Base-by-base conservation (phyloP, 2,888 invertebrate genomes). In the Dryadula phaetusa region DNA sequence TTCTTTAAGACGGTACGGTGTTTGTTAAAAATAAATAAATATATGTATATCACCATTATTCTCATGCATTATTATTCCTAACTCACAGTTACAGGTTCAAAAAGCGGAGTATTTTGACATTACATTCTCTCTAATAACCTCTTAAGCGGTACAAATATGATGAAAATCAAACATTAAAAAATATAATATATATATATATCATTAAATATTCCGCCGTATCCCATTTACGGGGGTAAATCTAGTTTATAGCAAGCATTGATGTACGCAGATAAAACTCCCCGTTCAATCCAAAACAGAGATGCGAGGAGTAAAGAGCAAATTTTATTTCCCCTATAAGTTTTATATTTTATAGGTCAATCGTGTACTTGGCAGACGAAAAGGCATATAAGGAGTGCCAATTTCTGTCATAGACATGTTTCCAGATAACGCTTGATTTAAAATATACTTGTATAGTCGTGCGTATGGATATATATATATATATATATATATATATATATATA, bases 341-440 rank as follows among this genome's bases (percentile, higher is more conserved):
- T 63, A 42, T 66, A 70, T 72, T 72, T 68, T 68, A 72, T 72
- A 70, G 72, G 72, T 68, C 72, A 70, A 72, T 70, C 68, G 62
- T 70, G 72, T 28, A 62, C 62, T 72, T 72, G 70, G 72, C 72
- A 72, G 68, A 70, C 72, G 66, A 64, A 37, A 25, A 62, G 56
- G 53, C 66, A 47, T 68, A 70, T 70, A 71, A 58, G 62, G 66
- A 70, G 66, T 69, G 70, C 70, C 70, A 64, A 70, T 70, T 47
- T 54, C 63, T 70, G 66, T 70, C 70, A 66, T 58, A 69, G 70
- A 66, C 70, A 62, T 70, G 67, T 66, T 63, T 70, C 64, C 40
- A 52, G 49, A 64, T 67, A 64, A 60, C 42, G 70, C 32, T 47
- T 40, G 58, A 68, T 61, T 68, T 66, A 53, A 64, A 70, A 56